Evolutionary conservation across 2,888 invertebrate species (phyloP).

Genomic region (Trachelus stipa): DNA sequence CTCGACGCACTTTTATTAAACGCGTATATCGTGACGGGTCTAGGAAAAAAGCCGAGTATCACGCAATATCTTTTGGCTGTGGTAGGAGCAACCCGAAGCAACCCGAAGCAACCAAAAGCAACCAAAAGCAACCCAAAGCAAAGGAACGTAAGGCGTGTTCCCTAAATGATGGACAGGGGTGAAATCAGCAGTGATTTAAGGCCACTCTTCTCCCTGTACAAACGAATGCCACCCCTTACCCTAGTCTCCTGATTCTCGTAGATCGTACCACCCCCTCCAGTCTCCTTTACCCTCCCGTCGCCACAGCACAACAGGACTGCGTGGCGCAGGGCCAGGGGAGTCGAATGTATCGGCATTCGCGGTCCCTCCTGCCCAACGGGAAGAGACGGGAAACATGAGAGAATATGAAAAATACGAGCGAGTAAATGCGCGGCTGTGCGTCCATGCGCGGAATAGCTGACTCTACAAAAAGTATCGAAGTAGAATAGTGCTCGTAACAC

Average conservation of each 20-base stretch:
- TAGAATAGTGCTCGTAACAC: slow-evolving; percentile 11
- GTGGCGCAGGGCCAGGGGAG: no score
- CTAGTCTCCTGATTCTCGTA: no score
- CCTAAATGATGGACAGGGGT: slow-evolving; percentile 9
- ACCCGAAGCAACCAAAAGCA: no score
- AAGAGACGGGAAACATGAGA: neutral
- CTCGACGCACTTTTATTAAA: slow-evolving; percentile 7
- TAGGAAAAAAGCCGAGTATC: slow-evolving; percentile 4
- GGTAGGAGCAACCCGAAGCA: neutral
- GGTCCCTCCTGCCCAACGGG: neutral
- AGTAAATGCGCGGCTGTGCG: neutral
- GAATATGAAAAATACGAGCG: slow-evolving; percentile 1
- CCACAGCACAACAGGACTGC: neutral
- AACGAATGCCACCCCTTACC: neutral
- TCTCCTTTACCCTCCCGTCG: neutral
- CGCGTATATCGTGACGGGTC: slow-evolving; percentile 7
- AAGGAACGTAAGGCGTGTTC: neutral
- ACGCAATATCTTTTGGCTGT: neutral
- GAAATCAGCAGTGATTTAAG: slow-evolving; percentile 5
- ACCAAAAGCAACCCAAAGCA: no score
- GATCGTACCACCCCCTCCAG: neutral
- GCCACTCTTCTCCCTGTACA: neutral
- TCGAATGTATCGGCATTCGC: neutral
- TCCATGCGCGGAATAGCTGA: slow-evolving; percentile 9
- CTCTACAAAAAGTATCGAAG: slow-evolving; percentile 10